Base-by-base conservation (phyloP, 2,113 vertebrate species). In the Perca flavescens region DNA sequence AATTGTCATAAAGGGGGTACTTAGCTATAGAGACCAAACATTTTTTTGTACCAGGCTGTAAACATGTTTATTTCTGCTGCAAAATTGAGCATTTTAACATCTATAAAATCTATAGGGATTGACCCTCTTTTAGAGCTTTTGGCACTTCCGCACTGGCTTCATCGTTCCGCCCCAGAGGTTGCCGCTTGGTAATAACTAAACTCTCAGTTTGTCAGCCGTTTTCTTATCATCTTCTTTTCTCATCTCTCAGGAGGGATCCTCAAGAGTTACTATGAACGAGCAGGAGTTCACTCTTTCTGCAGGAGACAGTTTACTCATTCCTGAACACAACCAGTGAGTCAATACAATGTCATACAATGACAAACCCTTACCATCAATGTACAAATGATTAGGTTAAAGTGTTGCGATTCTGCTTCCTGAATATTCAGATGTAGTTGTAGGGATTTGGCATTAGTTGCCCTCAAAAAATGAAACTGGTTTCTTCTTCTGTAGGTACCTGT, bases 291-390 rank as follows among this genome's bases (percentile, higher is more conserved):
- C 12, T 36, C 93, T 99, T 2, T 91, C 86, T 47, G 74, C 93
- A 2, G 96, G 96, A 79, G 95, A 98, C 84, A 99, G 97, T 90
- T 91, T 99, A 36, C 95, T 99, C 52, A 91, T 99, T 69, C 95
- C 79, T 1, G 94, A 94, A 34, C 93, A 96, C 46, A 94, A 82
- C 40, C 56, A 16, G 98, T 99, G 74, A 97, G 98, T 94, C 14
- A 9, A 31, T 22, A 28, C 25, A 25, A 25, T 25, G 25, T 25
- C 25, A 25, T 25, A 25, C 25, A 46, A 57, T 57, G 0, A 50
- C 0, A 67, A 66, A 64, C 10, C 7, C 19, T 28, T 68, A n/a
- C 54, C n/a, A 0, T 54, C 11, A 28, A 19, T 53, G 22, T 17
- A 2, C 6, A 68, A 1, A 3, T 43, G 0, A 43, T 12, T 47